Evolutionary conservation across 1,140 invertebrate genomes (phyloP), one percentile per base, ranked within the genome.

Genomic region (Cardiocondyla obscurior): DNA sequence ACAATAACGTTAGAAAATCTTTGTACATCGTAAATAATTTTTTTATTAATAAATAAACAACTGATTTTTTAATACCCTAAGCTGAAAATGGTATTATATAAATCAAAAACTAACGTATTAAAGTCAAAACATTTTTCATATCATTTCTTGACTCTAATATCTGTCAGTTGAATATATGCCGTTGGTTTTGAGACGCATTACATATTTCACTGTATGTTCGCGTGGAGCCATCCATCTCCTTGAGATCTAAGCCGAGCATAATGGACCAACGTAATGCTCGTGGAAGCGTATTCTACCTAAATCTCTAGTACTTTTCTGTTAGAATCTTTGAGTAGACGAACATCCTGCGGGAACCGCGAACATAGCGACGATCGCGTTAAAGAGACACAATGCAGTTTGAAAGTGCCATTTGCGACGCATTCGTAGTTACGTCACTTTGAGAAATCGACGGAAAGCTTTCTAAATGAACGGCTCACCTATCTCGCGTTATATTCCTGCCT

Each of bases 351-450:
- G 25, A 55, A 53, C n/a, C 62, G 62, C 62, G 22, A 87, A 82
- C 30, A 1, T 22, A 64, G 42, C 42, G 28, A 64, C 72, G 76
- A 83, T 22, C 25, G 58, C 77, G 73, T 82, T 85, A 62, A 72
- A 62, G 65, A 51, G 30, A 65, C 33, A 62, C 82, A 76, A 76
- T 83, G 60, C 60, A 57, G 72, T 79, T 77, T 30, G 36, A 62
- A 76, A 82, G 72, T 82, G 16, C 81, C 72, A 69, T 83, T 85
- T 85, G 36, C 49, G 67, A 74, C 64, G 64, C 57, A 72, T 46
- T 82, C 30, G 79, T 72, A 62, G 58, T 79, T 79, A 69, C n/a
- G 46, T 79, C 62, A 51, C 74, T 79, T 79, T 79, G 74, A 79
- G 62, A 79, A 79, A 79, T 79, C 74, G 62, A 79, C 22, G 22